These are phyloP conservation scores for Gerosis bhagava DNA, from an alignment of 2,888 invertebrate genomes.

Conservation along the genomic window DNA sequence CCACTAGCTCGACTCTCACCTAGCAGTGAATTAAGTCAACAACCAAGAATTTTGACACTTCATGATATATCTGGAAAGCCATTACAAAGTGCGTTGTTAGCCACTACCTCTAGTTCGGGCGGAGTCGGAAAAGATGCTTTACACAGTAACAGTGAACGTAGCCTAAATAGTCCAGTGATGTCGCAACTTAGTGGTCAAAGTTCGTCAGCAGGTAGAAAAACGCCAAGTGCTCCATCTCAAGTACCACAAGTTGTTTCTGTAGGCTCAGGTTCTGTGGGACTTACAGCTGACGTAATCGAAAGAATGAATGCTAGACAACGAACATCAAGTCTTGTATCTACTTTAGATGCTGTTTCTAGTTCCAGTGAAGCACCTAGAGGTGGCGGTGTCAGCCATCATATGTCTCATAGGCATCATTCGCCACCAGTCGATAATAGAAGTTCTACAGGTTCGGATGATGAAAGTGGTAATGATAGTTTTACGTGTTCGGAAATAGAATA, in stretches of 20 bases:
- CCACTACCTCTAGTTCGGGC: slow-evolving; percentile 94
- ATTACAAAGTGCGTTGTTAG: slow-evolving; percentile 92
- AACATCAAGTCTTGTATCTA: slow-evolving; percentile 95
- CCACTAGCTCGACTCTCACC: slow-evolving; percentile 95
- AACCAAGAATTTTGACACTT: slow-evolving; percentile 95
- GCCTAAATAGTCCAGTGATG: slow-evolving; percentile 96
- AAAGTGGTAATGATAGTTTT: slow-evolving; percentile 97
- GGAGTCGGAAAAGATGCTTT: slow-evolving; percentile 94
- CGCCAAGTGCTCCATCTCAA: slow-evolving; percentile 85
- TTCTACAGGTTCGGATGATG: slow-evolving; percentile 92
- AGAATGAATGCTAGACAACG: slow-evolving; percentile 93
- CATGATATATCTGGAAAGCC: slow-evolving; percentile 97
- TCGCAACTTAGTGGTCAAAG: slow-evolving; percentile 94
- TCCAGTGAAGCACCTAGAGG: slow-evolving; percentile 91
- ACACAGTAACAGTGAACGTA: slow-evolving; percentile 95
- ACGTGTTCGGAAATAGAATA: slow-evolving; percentile 99
- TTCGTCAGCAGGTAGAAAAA: slow-evolving; percentile 90
- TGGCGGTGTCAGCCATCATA: slow-evolving; percentile 85
- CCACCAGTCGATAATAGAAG: slow-evolving; percentile 89
- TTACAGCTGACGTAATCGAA: slow-evolving; percentile 97
- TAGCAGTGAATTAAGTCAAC: slow-evolving; percentile 95
- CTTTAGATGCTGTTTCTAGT: slow-evolving; percentile 96
- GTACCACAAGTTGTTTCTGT: slow-evolving; percentile 86
- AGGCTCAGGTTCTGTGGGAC: slow-evolving; percentile 88
- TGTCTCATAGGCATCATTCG: slow-evolving; percentile 88